A percentile compares a stretch with the other conserved stretches of the same genome.
Evolutionary conservation across 1,140 invertebrate species (phyloP).

Genomic region (Drosophila tristis): DNA sequence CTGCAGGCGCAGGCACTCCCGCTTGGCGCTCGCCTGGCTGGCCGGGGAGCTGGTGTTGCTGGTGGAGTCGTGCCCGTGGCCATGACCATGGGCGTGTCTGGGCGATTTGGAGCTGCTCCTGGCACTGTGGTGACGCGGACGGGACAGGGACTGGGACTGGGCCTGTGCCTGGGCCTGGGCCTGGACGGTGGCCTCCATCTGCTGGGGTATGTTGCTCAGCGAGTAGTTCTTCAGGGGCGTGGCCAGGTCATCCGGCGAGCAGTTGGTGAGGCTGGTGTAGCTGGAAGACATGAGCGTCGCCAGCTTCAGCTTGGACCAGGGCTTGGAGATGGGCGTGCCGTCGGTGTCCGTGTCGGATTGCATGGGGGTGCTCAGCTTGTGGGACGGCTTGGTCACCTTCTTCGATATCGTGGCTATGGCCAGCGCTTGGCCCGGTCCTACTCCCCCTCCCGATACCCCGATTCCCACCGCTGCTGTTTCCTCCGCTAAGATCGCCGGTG

Average conservation of each 20-base stretch:
- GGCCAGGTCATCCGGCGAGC: slow-evolving; percentile 64
- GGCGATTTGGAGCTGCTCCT: slow-evolving; percentile 54
- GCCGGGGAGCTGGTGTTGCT: slow-evolving; percentile 50
- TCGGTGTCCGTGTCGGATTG: slow-evolving; percentile 77
- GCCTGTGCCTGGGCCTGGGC: too few species aligned
- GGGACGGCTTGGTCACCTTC: slow-evolving; percentile 49
- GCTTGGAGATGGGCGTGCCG: slow-evolving; percentile 71
- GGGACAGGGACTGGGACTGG: slow-evolving; percentile 5
- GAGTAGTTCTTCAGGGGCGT: slow-evolving; percentile 75
- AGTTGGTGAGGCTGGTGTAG: slow-evolving; percentile 77
- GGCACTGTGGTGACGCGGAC: slow-evolving; percentile 53
- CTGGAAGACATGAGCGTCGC: slow-evolving; percentile 81
- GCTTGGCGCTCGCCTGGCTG: slow-evolving; percentile 24
- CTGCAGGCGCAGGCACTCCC: slow-evolving; percentile 57
- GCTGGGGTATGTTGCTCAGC: slow-evolving; percentile 72
- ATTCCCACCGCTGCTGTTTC: not conserved
- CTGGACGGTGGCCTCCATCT: slow-evolving; percentile 45
- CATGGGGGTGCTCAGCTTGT: slow-evolving; percentile 47
- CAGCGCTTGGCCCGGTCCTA: not conserved
- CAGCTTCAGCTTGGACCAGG: slow-evolving; percentile 83
- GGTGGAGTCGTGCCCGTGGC: slow-evolving; percentile 26
- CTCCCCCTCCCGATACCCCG: not conserved
- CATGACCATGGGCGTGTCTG: slow-evolving; percentile 36
- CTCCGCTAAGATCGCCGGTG: slow-evolving; percentile 1
- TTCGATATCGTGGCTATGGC: slow-evolving; percentile 52